phyloP scores from a whole-genome alignment of 2,797 vertebrate species.

The Pseudopleuronectes americanus region DNA sequence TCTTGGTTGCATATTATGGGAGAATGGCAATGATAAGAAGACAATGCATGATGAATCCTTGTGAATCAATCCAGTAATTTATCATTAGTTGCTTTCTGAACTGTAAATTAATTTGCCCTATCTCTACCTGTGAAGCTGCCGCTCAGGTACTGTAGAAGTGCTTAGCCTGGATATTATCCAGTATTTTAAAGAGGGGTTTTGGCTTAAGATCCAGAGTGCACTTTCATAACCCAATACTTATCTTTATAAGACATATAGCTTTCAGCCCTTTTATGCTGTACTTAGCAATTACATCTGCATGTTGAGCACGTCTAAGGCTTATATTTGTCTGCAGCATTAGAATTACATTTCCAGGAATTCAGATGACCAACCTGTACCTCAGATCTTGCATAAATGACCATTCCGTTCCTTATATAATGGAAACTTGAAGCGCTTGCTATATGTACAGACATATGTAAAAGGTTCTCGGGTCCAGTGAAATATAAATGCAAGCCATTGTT shows the following conservation, averaged over 20 bases:
- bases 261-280: not conserved
- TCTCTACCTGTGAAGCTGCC: not conserved
- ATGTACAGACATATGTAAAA: too few species aligned
- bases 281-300: not conserved
- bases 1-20: not conserved
- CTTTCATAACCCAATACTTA: conserved; percentile 23
- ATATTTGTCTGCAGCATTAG: not conserved
- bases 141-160: not conserved
- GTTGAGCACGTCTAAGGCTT: conserved; percentile 1
- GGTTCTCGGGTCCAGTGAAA: too few species aligned
- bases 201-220: conserved; percentile 8
- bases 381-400: too few species aligned
- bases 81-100: not conserved
- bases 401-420: too few species aligned
- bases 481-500: too few species aligned
- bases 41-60: not conserved
- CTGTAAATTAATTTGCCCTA: not conserved
- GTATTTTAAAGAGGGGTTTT: conserved; percentile 23
- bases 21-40: not conserved
- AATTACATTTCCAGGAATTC: too few species aligned
- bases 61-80: conserved; percentile 3
- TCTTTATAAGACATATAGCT: conserved; percentile 2
- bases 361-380: too few species aligned
- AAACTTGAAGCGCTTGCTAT: too few species aligned
- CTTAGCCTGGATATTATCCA: conserved; percentile 1